phyloP scores from a whole-genome alignment of 2,113 vertebrate genomes.

The Oreochromis spilurus region DNA sequence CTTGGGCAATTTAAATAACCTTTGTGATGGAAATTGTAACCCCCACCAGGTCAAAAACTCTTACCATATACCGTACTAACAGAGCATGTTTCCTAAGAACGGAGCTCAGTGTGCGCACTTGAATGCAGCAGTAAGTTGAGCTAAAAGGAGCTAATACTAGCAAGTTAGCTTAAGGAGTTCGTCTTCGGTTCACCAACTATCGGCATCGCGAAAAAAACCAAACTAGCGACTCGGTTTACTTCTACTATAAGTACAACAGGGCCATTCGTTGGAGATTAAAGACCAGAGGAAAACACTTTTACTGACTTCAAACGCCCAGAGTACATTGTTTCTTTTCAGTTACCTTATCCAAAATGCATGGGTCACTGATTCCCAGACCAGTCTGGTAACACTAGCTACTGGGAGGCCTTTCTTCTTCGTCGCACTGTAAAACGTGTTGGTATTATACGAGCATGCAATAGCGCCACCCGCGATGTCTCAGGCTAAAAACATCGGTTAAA shows the following conservation, averaged over 20 bases:
- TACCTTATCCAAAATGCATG: slow-evolving; percentile 36
- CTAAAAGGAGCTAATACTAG: not conserved
- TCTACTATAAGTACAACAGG: not conserved
- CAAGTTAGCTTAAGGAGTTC: not conserved
- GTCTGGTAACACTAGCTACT: not conserved
- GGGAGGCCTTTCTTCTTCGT: not conserved
- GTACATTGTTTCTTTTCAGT: not conserved
- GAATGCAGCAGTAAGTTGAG: slow-evolving; percentile 7
- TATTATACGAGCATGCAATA: not conserved
- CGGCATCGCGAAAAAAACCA: not conserved
- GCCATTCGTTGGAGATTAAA: not conserved
- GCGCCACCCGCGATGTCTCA: not conserved
- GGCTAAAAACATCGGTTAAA: not conserved
- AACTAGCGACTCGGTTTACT: not conserved
- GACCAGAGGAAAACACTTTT: not conserved
- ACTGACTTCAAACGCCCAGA: not conserved
- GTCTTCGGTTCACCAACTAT: not conserved
- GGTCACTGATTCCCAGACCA: not conserved
- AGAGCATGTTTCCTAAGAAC: not conserved
- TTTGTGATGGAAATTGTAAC: not conserved
- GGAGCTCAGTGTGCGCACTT: not conserved
- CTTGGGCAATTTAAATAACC: not conserved
- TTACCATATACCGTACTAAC: not conserved
- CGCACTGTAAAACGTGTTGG: not conserved
- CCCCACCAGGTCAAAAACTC: not conserved